Evolutionary conservation across 2,888 invertebrate genomes (phyloP), one percentile per base, ranked within the genome.

Genomic region (Diarsia dahlii): DNA sequence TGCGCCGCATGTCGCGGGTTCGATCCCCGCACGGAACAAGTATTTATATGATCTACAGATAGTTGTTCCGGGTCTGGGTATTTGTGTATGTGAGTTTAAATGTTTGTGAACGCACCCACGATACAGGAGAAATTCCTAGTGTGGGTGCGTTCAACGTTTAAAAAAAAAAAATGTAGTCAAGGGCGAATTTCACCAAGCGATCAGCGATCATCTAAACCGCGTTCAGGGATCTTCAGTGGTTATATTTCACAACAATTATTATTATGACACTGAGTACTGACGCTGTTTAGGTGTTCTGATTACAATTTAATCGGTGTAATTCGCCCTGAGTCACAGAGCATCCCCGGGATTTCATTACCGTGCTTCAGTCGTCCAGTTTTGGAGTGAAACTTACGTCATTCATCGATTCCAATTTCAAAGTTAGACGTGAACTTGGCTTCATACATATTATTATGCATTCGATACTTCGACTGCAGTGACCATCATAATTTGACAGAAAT

Each of bases 391-490:
- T 76, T 77, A 23, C 3, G 10, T 20, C n/a, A 46, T 78, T 78
- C 23, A 52, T 68, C 60, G 20, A 78, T 48, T 15, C 28, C 28
- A 60, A 62, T 78, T 78, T 52, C 45, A 46, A 76, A 78, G 34
- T 77, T 58, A 23, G 18, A 15, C 15, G n/a, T 34, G 9, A 28
- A 45, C n/a, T 46, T 48, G 18, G 20, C n/a, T 58, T 18, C 8
- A 28, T 45, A 20, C 58, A n/a, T n/a, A n/a, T n/a, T n/a, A n/a
- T n/a, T 60, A 73, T 54, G 15, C 13, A 48, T 48, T 46, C 46
- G 0, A 9, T 23, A 13, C 9, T 20, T 68, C n/a, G 45, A 52
- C 15, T 60, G 50, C 60, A 39, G 34, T 60, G 67, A 34, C 23
- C 48, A 23, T 34, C 65, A 50, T 28, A 46, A 28, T 64, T 46